Percentiles rank a stretch among this genome's conserved stretches.
Evolutionary conservation across 2,888 invertebrate genomes (phyloP).

Genomic region (Perizoma flavofasciatum): DNA sequence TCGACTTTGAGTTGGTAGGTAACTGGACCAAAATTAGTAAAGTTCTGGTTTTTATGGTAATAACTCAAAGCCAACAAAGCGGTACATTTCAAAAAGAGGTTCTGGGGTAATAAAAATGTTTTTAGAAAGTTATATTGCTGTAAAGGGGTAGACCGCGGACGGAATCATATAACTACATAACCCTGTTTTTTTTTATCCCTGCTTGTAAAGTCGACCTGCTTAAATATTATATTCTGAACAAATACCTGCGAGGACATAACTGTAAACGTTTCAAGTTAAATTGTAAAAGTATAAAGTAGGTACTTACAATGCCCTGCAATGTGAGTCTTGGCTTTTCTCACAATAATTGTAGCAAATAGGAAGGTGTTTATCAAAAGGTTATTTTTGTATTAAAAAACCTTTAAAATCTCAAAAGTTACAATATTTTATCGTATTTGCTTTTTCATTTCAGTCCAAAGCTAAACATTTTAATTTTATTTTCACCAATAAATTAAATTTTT

Average conservation of each 20-base stretch:
- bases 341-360: no score
- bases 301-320: no score
- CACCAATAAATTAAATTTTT: no score
- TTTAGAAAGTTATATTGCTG: conserved; percentile 76
- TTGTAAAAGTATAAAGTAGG: no score
- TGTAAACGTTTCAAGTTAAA: conserved; percentile 37
- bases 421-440: no score
- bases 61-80: conserved; percentile 41
- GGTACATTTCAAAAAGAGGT: conserved; percentile 48
- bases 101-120: conserved; percentile 62
- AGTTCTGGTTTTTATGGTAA: conserved; percentile 38
- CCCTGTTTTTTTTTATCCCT: conserved; percentile 15
- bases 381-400: no score
- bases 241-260: conserved; percentile 52
- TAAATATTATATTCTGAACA: conserved; percentile 52
- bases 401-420: no score
- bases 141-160: conserved; percentile 65
- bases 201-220: conserved; percentile 39
- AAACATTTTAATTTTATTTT: no score
- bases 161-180: conserved; percentile 51
- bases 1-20: background rate
- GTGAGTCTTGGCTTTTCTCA: no score
- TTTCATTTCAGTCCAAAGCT: no score
- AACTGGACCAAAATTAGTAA: conserved; percentile 31
- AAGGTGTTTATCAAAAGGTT: no score